Evolutionary conservation across 2,113 vertebrate genomes (phyloP).

Genomic region (Scytalopus superciliaris): DNA sequence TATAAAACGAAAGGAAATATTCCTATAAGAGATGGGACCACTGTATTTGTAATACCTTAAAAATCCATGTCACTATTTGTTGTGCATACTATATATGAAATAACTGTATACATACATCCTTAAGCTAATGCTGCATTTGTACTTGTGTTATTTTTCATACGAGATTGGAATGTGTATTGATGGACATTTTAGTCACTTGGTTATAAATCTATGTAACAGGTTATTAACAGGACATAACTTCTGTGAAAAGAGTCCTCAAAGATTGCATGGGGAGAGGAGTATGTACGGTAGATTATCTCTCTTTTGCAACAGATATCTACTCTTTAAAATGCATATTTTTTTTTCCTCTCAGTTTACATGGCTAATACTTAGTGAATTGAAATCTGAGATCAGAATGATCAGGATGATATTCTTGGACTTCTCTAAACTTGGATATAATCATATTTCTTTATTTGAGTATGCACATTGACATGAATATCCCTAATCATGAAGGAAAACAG

Average conservation of each 20-base stretch:
- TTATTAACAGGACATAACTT: background rate
- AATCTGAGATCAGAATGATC: background rate
- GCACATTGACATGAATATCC: background rate
- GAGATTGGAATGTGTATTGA: background rate
- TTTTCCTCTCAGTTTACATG: background rate
- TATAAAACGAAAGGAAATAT: background rate
- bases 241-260: background rate
- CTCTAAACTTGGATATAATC: background rate
- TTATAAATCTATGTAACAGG: background rate
- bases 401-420: background rate
- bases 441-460: background rate
- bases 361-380: background rate
- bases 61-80: background rate
- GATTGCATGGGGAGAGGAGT: fast-evolving
- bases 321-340: background rate
- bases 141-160: background rate
- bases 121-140: background rate
- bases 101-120: background rate
- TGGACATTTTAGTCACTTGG: background rate
- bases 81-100: background rate
- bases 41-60: background rate
- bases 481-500: background rate
- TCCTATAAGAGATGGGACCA: background rate
- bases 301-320: background rate
- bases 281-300: background rate